These are phyloP conservation scores for Oryctes rhinoceros DNA, from an alignment of 1,140 invertebrate species.

Conservation along the genomic window DNA sequence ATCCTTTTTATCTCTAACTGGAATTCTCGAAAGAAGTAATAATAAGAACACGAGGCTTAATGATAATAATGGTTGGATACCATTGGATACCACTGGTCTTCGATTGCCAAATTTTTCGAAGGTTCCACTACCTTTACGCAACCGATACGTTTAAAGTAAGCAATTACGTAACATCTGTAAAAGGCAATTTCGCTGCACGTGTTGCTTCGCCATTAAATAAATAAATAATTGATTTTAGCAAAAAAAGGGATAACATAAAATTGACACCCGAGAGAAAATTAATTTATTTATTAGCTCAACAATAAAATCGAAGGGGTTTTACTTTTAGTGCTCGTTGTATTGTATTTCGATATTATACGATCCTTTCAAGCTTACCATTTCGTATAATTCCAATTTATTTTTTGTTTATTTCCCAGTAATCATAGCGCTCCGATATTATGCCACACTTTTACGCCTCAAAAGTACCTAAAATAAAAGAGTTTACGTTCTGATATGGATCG, in stretches of 20 bases:
- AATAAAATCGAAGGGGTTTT: slow-evolving; percentile 13
- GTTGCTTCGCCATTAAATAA: too few species aligned
- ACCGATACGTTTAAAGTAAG: too few species aligned
- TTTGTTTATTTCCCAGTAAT: slow-evolving; percentile 24
- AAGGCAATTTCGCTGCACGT: too few species aligned
- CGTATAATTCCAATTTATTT: slow-evolving; percentile 18
- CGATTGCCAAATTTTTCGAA: too few species aligned
- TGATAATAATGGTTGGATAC: too few species aligned
- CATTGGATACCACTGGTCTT: too few species aligned
- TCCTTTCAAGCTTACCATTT: not conserved
- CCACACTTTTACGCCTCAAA: not conserved
- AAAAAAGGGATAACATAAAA: not conserved
- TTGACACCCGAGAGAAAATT: not conserved
- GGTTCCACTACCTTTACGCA: too few species aligned
- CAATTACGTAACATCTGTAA: too few species aligned
- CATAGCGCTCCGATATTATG: slow-evolving; percentile 9
- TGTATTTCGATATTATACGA: not conserved
- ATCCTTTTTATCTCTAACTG: too few species aligned
- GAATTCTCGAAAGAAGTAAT: too few species aligned
- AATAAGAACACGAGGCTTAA: too few species aligned
- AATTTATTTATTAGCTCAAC: slow-evolving; percentile 3
- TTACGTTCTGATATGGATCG: slow-evolving; percentile 22
- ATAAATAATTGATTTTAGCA: not conserved
- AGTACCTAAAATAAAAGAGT: slow-evolving; percentile 25
- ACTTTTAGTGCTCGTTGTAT: not conserved